These are phyloP conservation scores for Meghimatium bilineatum DNA, from an alignment of 2,888 invertebrate species.

Conservation along the genomic window DNA sequence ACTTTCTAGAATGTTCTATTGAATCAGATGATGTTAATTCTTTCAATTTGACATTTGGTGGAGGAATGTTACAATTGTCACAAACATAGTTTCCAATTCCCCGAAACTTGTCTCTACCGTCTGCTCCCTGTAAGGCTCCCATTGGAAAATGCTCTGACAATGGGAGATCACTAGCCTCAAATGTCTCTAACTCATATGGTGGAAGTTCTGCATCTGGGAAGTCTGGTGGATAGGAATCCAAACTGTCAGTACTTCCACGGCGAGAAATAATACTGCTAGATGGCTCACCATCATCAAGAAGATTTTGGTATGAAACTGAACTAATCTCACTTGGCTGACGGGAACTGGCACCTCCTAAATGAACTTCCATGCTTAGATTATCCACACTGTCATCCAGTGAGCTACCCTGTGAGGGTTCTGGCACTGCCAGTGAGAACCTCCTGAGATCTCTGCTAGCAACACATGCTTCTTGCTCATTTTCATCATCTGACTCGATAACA, in stretches of 20 bases:
- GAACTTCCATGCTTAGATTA: constrained; percentile 75
- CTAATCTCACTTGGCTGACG: constrained; percentile 75
- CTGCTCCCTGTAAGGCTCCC: constrained; percentile 35
- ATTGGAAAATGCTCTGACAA: constrained; percentile 53
- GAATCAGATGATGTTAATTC: not conserved
- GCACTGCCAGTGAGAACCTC: constrained; percentile 46
- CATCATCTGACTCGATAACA: constrained; percentile 34
- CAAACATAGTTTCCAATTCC: constrained; percentile 17
- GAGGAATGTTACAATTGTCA: constrained; percentile 16
- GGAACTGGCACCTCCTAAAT: constrained; percentile 74
- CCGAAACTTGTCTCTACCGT: not conserved
- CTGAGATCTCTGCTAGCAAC: constrained; percentile 46
- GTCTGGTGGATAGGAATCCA: constrained; percentile 67
- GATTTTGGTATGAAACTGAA: constrained; percentile 72
- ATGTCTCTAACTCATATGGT: constrained; percentile 58
- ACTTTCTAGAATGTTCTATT: constrained; percentile 19
- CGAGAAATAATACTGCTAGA: constrained; percentile 60
- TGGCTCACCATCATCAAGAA: constrained; percentile 67
- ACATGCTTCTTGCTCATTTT: constrained; percentile 51
- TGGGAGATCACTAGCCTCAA: constrained; percentile 56
- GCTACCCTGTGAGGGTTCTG: constrained; percentile 52
- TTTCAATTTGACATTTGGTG: constrained; percentile 39
- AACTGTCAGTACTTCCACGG: constrained; percentile 71
- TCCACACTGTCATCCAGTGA: constrained; percentile 65
- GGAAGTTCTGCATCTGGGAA: constrained; percentile 62